Evolutionary conservation across 2,113 vertebrate genomes (phyloP).

Genomic region (Pollimyrus isidori): DNA sequence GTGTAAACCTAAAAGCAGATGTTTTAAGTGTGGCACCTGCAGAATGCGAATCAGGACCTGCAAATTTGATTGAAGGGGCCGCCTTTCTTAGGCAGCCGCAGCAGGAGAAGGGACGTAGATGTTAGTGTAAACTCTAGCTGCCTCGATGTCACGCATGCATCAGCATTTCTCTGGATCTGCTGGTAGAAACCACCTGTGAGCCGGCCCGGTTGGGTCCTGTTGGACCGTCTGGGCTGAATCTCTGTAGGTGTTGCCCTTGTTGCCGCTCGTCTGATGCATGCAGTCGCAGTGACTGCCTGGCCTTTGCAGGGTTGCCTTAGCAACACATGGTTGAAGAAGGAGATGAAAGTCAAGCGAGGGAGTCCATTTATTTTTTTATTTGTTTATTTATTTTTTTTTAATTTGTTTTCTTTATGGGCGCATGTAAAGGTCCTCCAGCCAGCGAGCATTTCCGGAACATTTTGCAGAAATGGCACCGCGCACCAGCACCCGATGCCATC

Average conservation of each 20-base stretch:
- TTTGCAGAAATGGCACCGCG: background rate
- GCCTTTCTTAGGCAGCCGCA: background rate
- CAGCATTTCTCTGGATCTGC: background rate
- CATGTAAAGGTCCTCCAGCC: background rate
- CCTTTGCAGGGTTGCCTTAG: slow-evolving; percentile 6
- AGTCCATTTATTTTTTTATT: background rate
- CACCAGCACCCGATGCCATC: background rate
- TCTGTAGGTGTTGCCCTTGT: background rate
- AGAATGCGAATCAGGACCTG: background rate
- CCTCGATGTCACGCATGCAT: background rate
- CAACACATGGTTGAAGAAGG: slow-evolving; percentile 2
- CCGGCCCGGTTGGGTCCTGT: background rate
- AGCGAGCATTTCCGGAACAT: background rate
- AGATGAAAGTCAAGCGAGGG: slow-evolving; percentile 14
- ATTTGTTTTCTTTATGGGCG: background rate
- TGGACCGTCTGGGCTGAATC: background rate
- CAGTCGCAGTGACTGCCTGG: background rate
- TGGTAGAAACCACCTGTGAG: background rate
- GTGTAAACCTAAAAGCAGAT: background rate
- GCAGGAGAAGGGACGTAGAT: background rate
- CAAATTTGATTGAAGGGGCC: background rate
- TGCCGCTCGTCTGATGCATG: background rate
- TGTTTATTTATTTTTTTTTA: background rate
- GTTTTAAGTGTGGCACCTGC: background rate
- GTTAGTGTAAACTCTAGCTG: background rate